Evolutionary conservation across 2,888 invertebrate genomes (phyloP), one percentile per base, ranked within the genome.

Genomic region (Perizoma flavofasciatum): DNA sequence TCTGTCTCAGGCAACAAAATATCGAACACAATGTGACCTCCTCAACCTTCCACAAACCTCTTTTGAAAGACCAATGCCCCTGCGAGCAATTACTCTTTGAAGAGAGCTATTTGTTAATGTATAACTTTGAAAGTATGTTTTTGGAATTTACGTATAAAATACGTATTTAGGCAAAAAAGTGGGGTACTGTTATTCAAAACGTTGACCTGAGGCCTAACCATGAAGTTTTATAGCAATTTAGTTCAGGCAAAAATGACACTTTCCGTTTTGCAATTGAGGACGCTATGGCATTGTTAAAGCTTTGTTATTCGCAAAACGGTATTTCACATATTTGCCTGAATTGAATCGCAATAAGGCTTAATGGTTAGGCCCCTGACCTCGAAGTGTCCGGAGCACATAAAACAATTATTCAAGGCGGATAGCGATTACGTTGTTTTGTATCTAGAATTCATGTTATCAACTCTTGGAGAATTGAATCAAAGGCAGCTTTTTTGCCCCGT

Each of bases 31-130:
- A 71, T 72, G 71, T 78, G 78, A 76, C 65, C 65, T 61, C 45
- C 57, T 49, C 48, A 53, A 62, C 72, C 74, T 75, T 22, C 22
- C 22, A 22, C 22, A 22, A 22, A 22, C 22, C 22, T 22, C 73
- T 79, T 77, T 77, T 74, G 71, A 74, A 74, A 73, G 70, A 73
- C 73, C 68, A 68, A 72, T 71, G 72, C 72, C 70, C 67, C 61
- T 69, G 73, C 50, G 47, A 73, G 70, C 73, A 71, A 75, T 77
- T 74, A 72, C 68, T 74, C 70, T 78, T 73, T 69, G 70, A 77
- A 73, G 72, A 75, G 71, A 75, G 64, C 72, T 80, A 78, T 81
- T 82, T 81, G 75, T 74, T 79, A 73, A 75, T 74, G 73, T 75
- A 74, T 63, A 56, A 60, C 56, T 61, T 63, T 61, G 39, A 59